phyloP scores from a whole-genome alignment of 2,797 vertebrate species.

The Eutrigla gurnardus region DNA sequence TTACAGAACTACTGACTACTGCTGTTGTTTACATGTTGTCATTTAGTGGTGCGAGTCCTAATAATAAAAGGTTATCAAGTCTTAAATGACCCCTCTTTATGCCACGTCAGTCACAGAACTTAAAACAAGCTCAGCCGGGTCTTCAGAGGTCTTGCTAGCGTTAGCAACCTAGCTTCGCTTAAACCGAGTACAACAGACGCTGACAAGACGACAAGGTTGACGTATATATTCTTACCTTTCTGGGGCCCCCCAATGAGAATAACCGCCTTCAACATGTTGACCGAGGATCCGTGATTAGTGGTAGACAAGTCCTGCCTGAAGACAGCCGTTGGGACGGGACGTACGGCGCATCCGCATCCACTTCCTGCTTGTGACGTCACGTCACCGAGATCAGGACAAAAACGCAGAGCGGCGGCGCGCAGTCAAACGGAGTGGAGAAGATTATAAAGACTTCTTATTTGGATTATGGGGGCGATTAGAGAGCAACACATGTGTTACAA shows the following conservation, averaged over 20 bases:
- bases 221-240: slow-evolving; percentile 85
- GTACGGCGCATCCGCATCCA: slow-evolving; percentile 23
- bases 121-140: slow-evolving; percentile 38
- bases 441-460: not conserved
- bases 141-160: slow-evolving; percentile 1
- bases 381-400: not conserved
- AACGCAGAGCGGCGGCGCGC: slow-evolving; percentile 9
- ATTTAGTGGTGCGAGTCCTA: rapidly evolving
- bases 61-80: not conserved
- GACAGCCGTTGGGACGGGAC: not conserved
- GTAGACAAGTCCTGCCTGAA: not conserved
- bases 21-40: not conserved
- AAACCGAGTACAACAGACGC: not conserved
- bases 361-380: slow-evolving; percentile 47
- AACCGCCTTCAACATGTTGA: slow-evolving; percentile 91
- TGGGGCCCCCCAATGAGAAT: slow-evolving; percentile 96
- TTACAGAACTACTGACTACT: not conserved
- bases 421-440: not conserved
- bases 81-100: not conserved
- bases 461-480: not conserved
- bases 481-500: not conserved
- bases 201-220: rapidly evolving
- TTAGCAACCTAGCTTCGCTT: slow-evolving; percentile 41
- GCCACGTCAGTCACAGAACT: slow-evolving; percentile 74
- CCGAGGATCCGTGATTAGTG: not conserved